Evolutionary conservation across 2,797 vertebrate genomes (phyloP).

Genomic region (Tokudaia muenninki): DNA sequence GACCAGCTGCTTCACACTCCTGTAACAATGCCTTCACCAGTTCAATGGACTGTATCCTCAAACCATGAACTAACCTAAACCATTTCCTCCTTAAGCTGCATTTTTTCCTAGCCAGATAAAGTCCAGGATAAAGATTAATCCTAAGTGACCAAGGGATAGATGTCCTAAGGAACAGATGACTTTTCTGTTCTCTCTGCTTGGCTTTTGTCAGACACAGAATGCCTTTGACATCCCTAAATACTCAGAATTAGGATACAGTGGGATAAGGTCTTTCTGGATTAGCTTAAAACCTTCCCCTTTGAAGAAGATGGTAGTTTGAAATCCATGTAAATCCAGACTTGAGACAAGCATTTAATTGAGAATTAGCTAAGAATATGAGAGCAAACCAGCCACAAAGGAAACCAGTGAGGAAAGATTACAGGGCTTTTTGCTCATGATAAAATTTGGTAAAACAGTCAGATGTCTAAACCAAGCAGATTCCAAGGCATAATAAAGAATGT

Average conservation of each 20-base stretch:
- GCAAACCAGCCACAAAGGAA: neutral
- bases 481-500: neutral
- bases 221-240: neutral
- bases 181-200: neutral
- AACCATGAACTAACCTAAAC: neutral
- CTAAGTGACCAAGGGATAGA: neutral
- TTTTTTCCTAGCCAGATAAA: neutral
- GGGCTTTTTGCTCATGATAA: neutral
- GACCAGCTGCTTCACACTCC: neutral
- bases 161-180: neutral
- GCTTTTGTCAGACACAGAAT: neutral
- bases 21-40: neutral
- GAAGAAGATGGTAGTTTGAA: constrained; percentile 6
- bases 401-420: neutral
- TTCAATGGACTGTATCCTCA: neutral
- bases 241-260: neutral
- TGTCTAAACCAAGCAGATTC: neutral
- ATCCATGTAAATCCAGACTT: neutral
- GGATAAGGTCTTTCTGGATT: neutral
- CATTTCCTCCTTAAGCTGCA: neutral
- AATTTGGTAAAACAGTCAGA: neutral
- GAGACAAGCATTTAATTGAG: neutral
- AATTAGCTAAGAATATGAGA: constrained; percentile 26
- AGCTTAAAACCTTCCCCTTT: neutral
- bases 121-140: neutral